Conservation (phyloP, 2,113 vertebrate species). For the Aegypius monachus region DNA sequence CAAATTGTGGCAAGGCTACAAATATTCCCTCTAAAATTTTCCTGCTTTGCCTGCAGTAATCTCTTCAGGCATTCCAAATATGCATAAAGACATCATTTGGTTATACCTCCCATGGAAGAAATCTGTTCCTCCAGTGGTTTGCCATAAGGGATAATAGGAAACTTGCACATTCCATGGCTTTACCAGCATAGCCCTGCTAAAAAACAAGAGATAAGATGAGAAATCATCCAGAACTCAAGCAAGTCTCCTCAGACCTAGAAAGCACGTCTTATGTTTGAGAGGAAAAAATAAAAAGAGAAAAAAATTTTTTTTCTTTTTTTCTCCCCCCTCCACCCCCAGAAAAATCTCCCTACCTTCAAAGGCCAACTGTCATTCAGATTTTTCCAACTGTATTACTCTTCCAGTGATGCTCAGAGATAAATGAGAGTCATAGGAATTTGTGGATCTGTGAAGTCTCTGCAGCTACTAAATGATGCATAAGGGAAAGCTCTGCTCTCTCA, state of each 20-base stretch:
- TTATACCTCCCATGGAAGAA: not conserved
- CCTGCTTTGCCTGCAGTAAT: not conserved
- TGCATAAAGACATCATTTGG: not conserved
- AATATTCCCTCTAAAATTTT: not conserved
- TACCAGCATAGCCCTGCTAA: not conserved
- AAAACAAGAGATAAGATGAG: not conserved
- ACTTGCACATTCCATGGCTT: not conserved
- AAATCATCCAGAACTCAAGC: not conserved
- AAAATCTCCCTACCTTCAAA: not conserved
- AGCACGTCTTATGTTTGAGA: not conserved
- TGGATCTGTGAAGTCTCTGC: not conserved
- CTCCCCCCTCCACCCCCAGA: rapidly evolving
- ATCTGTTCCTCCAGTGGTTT: not conserved
- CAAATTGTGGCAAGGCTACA: not conserved
- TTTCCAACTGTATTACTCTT: not conserved
- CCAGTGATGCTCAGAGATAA: not conserved
- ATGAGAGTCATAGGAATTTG: not conserved
- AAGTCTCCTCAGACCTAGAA: not conserved
- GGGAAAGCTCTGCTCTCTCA: not conserved
- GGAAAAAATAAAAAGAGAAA: no score
- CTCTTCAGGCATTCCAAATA: not conserved
- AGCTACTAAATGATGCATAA: not conserved
- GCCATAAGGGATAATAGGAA: not conserved
- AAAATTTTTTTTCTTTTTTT: not conserved
- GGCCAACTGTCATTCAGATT: not conserved